phyloP scores from a whole-genome alignment of 2,113 vertebrate genomes.

The Mionectes macconnelli region DNA sequence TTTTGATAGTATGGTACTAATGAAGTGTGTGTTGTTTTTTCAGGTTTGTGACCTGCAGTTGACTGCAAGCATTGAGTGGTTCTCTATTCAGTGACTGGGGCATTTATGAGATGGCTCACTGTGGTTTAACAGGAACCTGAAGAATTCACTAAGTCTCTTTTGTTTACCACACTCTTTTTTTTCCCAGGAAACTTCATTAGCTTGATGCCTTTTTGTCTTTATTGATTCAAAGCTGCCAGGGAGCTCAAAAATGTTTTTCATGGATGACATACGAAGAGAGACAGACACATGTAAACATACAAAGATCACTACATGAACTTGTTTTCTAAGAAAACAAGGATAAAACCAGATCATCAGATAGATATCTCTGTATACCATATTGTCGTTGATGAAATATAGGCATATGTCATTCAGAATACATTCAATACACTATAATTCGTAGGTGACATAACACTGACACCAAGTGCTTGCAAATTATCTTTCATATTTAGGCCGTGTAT shows the following conservation, averaged over 20 bases:
- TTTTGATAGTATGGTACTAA: not conserved
- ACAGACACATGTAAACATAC: not conserved
- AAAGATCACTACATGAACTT: not conserved
- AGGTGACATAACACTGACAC: conserved; percentile 49
- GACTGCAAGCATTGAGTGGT: not conserved
- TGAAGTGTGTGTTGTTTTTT: not conserved
- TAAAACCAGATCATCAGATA: not conserved
- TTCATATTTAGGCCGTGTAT: conserved; percentile 36
- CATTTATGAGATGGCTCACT: not conserved
- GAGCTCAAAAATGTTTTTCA: not conserved
- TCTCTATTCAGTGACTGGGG: not conserved
- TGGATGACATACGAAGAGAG: not conserved
- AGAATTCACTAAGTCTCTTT: not conserved
- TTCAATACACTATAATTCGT: conserved; percentile 49
- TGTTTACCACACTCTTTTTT: not conserved
- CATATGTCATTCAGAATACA: conserved; percentile 26
- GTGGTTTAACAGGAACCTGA: not conserved
- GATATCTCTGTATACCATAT: not conserved
- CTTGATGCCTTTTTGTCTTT: not conserved
- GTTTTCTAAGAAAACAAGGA: not conserved
- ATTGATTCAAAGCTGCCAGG: not conserved
- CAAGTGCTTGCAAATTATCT: conserved; percentile 60
- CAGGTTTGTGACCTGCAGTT: not conserved
- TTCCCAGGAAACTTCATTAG: not conserved
- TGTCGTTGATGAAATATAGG: conserved; percentile 1